These are phyloP conservation scores for Pocillopora meandrina DNA, from an alignment of 92 coral and sea anemone genomes.

Conservation along the genomic window DNA sequence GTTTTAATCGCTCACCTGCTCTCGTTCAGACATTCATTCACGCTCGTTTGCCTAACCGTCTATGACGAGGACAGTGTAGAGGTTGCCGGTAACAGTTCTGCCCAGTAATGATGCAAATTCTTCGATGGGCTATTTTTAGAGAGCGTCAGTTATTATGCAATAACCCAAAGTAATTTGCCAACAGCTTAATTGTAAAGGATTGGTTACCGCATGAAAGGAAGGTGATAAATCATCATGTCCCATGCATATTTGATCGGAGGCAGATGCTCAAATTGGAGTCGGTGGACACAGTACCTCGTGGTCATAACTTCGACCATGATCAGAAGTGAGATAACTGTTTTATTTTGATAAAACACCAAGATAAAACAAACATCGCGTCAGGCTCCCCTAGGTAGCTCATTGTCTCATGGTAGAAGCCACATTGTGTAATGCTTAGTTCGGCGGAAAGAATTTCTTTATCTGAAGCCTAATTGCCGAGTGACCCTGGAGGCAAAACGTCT, in stretches of 20 bases:
- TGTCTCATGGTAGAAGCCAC: constrained; percentile 1
- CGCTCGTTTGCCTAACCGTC: too few relatives aligned
- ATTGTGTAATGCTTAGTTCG: background rate
- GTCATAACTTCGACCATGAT: background rate
- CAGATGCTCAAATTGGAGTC: background rate
- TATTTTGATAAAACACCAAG: background rate
- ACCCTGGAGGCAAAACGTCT: too few relatives aligned
- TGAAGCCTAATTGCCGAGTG: background rate
- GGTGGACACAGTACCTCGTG: background rate
- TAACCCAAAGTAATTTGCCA: background rate
- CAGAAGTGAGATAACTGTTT: background rate
- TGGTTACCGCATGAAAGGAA: background rate
- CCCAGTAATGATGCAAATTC: background rate
- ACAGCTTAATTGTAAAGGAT: background rate
- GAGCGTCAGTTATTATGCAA: background rate
- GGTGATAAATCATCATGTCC: background rate
- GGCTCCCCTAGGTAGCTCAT: background rate
- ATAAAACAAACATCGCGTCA: background rate
- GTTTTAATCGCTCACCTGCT: too few relatives aligned
- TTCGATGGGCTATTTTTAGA: background rate
- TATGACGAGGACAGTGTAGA: too few relatives aligned
- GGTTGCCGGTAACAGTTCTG: too few relatives aligned
- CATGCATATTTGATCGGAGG: background rate
- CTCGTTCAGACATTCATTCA: too few relatives aligned
- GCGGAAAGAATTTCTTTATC: background rate